Evolutionary conservation across 2,888 invertebrate genomes (phyloP).

Genomic region (Entomobrya proxima): DNA sequence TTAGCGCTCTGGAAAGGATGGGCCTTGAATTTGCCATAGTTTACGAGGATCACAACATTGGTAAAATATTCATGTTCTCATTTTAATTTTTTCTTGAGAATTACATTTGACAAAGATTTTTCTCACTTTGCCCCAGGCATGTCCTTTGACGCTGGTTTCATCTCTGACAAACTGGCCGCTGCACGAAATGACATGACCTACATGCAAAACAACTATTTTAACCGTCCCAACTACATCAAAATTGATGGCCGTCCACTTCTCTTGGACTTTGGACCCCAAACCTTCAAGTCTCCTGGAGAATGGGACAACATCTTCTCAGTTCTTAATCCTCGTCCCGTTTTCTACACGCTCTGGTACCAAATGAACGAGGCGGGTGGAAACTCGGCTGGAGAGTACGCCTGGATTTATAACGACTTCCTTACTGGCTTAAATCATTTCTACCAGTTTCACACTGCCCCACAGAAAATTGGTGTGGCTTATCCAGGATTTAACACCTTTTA

Average conservation of each 20-base stretch:
- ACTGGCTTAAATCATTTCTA: conserved; percentile 71
- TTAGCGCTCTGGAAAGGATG: conserved; percentile 49
- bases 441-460: conserved; percentile 50
- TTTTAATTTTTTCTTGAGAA: too few species aligned
- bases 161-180: conserved; percentile 64
- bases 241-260: conserved; percentile 70
- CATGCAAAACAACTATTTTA: conserved; percentile 69
- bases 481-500: conserved; percentile 73
- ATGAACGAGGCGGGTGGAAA: conserved; percentile 53
- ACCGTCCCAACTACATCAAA: conserved; percentile 69
- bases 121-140: too few species aligned
- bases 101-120: too few species aligned
- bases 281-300: conserved; percentile 60
- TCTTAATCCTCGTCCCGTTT: conserved; percentile 66
- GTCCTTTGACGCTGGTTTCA: conserved; percentile 70
- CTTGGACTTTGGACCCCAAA: conserved; percentile 72
- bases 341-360: conserved; percentile 70
- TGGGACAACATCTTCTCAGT: conserved; percentile 70
- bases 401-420: conserved; percentile 73
- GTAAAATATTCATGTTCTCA: too few species aligned
- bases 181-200: conserved; percentile 70
- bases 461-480: conserved; percentile 71
- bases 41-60: conserved; percentile 73
- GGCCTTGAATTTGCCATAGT: conserved; percentile 73
- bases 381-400: conserved; percentile 70